These are phyloP conservation scores for Catostylus mosaicus DNA, from an alignment of 30 jellyfish, hydroid and myxozoan species.

Conservation along the genomic window DNA sequence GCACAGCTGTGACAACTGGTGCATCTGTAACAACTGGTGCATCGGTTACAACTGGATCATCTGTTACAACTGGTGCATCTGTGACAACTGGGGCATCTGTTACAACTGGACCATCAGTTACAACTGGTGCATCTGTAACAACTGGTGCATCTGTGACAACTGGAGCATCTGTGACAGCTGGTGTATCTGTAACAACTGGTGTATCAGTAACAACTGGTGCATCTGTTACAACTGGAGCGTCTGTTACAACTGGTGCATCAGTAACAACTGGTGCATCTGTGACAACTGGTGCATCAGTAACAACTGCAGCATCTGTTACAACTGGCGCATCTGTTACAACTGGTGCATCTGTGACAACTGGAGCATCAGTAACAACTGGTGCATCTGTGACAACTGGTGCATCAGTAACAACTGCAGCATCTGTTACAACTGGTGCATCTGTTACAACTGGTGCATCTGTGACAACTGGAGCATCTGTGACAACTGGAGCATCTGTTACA, in stretches of 20 bases:
- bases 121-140: constrained; percentile 17
- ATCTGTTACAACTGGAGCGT: constrained; percentile 8
- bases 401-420: neutral
- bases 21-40: constrained; percentile 18
- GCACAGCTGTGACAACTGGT: constrained; percentile 9
- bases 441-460: constrained; percentile 18
- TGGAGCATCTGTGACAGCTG: constrained; percentile 29
- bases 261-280: constrained; percentile 11
- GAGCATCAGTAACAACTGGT: constrained; percentile 12
- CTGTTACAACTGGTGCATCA: constrained; percentile 11
- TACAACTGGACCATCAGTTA: neutral
- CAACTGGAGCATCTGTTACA: constrained; percentile 9
- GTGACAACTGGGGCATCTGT: constrained; percentile 18
- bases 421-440: constrained; percentile 29
- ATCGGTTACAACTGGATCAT: neutral
- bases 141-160: constrained; percentile 18
- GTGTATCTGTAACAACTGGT: constrained; percentile 4
- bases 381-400: constrained; percentile 22
- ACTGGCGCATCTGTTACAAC: too few species aligned
- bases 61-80: neutral
- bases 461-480: constrained; percentile 5
- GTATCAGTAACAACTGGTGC: constrained; percentile 27
- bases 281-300: constrained; percentile 19
- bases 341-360: constrained; percentile 18
- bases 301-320: neutral